Evolutionary conservation across 2,113 vertebrate genomes (phyloP).

Genomic region (Tachysurus vachellii): DNA sequence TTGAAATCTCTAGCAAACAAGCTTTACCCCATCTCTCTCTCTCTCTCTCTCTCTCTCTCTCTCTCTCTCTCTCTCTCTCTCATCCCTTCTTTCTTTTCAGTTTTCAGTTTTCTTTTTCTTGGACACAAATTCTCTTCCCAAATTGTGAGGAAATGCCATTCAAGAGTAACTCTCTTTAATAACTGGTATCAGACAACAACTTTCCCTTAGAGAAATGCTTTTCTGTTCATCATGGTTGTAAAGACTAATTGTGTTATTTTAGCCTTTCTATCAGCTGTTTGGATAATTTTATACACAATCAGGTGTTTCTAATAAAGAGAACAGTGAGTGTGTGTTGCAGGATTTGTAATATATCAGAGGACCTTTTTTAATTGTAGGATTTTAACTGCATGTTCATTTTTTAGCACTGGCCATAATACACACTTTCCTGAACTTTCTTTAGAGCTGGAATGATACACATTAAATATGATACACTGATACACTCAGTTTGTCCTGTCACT

Average conservation of each 20-base stretch:
- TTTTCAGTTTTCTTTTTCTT: not conserved
- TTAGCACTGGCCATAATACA: not conserved
- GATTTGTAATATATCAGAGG: not conserved
- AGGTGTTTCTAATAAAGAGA: not conserved
- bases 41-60: not conserved
- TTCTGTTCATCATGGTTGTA: not conserved
- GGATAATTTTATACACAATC: not conserved
- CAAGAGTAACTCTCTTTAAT: not conserved
- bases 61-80: not conserved
- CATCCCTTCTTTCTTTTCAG: not conserved
- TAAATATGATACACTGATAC: slow-evolving; percentile 45
- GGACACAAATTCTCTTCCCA: not conserved
- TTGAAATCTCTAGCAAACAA: not conserved
- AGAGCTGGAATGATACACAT: slow-evolving; percentile 44
- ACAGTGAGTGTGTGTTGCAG: not conserved
- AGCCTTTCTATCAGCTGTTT: not conserved
- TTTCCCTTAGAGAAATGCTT: not conserved
- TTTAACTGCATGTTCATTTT: not conserved
- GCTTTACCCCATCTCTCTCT: not conserved
- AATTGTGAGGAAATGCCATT: not conserved
- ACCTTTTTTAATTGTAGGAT: not conserved
- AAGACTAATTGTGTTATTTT: not conserved
- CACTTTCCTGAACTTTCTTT: not conserved
- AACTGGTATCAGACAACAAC: not conserved
- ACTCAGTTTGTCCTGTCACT: slow-evolving; percentile 41